Percentiles rank a stretch among this genome's conserved stretches.
phyloP scores from a whole-genome alignment of 2,888 invertebrate genomes.

The Calliphora vomitoria region DNA sequence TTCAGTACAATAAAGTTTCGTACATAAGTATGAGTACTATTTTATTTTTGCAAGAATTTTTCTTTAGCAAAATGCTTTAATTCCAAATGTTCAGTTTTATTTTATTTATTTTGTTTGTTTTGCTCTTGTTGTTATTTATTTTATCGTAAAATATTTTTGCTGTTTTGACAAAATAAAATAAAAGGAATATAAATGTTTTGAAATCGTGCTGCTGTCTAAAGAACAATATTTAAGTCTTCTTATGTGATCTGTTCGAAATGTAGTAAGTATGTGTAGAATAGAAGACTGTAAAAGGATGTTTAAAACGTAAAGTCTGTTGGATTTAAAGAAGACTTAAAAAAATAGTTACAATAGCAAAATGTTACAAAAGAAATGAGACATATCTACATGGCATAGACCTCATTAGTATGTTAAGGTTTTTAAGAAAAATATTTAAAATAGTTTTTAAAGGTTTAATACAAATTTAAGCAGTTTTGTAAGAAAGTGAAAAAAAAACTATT shows the following conservation, averaged over 20 bases:
- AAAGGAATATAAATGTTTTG: constrained; percentile 50
- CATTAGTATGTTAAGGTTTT: constrained; percentile 3
- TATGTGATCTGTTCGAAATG: constrained; percentile 27
- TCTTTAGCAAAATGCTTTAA: background rate
- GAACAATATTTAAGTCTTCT: constrained; percentile 32
- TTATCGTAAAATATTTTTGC: constrained; percentile 53
- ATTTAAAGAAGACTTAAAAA: constrained; percentile 13
- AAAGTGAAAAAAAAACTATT: no score
- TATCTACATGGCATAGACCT: background rate
- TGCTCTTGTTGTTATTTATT: constrained; percentile 38
- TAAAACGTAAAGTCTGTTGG: background rate
- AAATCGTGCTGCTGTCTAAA: constrained; percentile 32
- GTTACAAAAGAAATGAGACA: background rate
- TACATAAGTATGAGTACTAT: background rate
- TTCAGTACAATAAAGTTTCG: background rate
- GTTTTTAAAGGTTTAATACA: no score
- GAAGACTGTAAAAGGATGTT: background rate
- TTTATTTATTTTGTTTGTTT: constrained; percentile 32
- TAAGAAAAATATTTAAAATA: background rate
- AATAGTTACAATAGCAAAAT: background rate
- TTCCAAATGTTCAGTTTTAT: constrained; percentile 9
- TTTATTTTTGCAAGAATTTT: background rate
- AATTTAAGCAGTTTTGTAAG: no score
- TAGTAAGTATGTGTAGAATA: no score
- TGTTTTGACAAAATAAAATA: constrained; percentile 54